phyloP scores from a whole-genome alignment of 2,888 invertebrate genomes.

The Euphydryas editha region DNA sequence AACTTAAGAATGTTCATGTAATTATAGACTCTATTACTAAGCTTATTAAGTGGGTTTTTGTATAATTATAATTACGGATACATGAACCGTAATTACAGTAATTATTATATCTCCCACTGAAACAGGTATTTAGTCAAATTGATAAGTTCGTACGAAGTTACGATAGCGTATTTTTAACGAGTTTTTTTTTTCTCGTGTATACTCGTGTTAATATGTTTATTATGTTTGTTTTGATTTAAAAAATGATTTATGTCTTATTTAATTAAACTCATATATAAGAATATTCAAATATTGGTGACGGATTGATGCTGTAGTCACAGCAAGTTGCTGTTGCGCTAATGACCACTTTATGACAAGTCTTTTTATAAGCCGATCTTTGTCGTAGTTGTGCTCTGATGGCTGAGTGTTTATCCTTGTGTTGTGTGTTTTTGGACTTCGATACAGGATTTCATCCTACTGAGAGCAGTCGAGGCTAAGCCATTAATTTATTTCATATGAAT shows the following conservation, averaged over 20 bases:
- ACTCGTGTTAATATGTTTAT: neutral
- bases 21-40: neutral
- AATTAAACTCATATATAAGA: too few species aligned
- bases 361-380: too few species aligned
- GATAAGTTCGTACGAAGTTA: conserved; percentile 1
- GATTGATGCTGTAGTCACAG: too few species aligned
- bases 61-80: neutral
- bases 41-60: neutral
- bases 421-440: too few species aligned
- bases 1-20: neutral
- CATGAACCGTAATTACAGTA: conserved; percentile 1
- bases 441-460: too few species aligned
- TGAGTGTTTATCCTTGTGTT: too few species aligned
- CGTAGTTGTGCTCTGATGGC: too few species aligned
- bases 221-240: neutral
- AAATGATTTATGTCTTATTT: neutral
- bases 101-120: conserved; percentile 8
- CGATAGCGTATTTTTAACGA: neutral
- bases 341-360: too few species aligned
- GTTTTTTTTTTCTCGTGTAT: neutral
- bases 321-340: too few species aligned
- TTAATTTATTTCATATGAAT: too few species aligned
- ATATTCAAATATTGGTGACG: too few species aligned
- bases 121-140: conserved; percentile 8
- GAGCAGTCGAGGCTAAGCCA: too few species aligned